phyloP scores from a whole-genome alignment of 2,888 invertebrate genomes.

The Brenthis ino region DNA sequence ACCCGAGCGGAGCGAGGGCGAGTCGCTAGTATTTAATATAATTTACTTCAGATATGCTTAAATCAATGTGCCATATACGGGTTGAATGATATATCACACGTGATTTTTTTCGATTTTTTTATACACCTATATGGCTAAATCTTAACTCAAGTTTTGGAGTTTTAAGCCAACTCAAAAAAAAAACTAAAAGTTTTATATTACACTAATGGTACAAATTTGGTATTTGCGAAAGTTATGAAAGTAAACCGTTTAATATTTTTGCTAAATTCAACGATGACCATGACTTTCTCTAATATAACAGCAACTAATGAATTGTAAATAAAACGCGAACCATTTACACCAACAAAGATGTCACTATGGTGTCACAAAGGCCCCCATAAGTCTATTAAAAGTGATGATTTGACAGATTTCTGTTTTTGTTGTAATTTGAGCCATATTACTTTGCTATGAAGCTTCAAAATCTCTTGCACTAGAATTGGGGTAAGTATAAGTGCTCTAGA shows the following conservation, averaged over 20 bases:
- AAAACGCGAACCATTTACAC: conserved; percentile 16
- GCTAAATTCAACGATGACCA: background rate
- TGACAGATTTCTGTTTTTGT: conserved; percentile 5
- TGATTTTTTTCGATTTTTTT: too few relatives aligned
- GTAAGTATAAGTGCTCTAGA: conserved; percentile 2
- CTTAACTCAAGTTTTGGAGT: too few relatives aligned
- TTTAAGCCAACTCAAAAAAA: too few relatives aligned
- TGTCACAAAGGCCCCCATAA: conserved; percentile 31
- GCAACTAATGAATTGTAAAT: conserved; percentile 21
- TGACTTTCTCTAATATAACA: conserved; percentile 11
- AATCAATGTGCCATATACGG: too few relatives aligned
- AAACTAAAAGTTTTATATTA: too few relatives aligned
- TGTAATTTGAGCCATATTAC: conserved; percentile 3
- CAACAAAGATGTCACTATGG: conserved; percentile 31
- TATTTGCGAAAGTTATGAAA: background rate
- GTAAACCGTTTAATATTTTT: conserved; percentile 10
- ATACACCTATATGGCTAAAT: too few relatives aligned
- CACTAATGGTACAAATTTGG: background rate
- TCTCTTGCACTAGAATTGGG: background rate
- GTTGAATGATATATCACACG: too few relatives aligned
- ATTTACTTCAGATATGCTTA: too few relatives aligned
- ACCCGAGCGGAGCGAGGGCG: too few relatives aligned
- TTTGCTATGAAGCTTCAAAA: background rate
- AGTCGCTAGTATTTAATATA: too few relatives aligned
- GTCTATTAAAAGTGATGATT: conserved; percentile 37